phyloP scores from a whole-genome alignment of 2,797 vertebrate genomes.

The Rhabdomys pumilio region DNA sequence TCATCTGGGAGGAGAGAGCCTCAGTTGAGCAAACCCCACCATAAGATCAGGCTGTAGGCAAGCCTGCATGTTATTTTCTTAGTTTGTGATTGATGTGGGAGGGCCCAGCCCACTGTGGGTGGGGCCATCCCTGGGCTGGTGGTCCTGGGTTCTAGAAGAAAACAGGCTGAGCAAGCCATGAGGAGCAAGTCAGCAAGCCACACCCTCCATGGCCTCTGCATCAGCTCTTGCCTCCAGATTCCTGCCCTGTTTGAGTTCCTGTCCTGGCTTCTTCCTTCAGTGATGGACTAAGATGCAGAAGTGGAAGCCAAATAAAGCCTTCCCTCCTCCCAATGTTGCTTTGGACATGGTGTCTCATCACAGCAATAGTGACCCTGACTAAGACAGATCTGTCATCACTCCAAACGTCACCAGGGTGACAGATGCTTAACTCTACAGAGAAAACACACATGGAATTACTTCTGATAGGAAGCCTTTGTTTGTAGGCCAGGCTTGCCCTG shows the following conservation, averaged over 20 bases:
- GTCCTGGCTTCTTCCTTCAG: neutral
- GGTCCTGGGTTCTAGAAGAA: neutral
- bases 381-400: neutral
- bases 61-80: neutral
- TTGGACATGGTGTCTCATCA: neutral
- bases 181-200: neutral
- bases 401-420: neutral
- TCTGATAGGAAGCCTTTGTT: neutral
- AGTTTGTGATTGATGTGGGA: neutral
- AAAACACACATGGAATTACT: neutral
- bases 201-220: neutral
- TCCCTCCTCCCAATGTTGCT: neutral
- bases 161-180: neutral
- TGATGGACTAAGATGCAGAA: neutral
- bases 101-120: neutral
- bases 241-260: neutral
- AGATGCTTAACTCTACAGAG: neutral
- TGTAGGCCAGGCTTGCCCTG: neutral
- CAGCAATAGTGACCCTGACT: neutral
- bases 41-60: neutral
- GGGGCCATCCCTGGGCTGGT: neutral
- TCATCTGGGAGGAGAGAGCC: neutral
- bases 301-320: neutral
- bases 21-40: neutral
- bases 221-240: neutral